These are phyloP conservation scores for Hucho hucho DNA, from an alignment of 2,113 vertebrate species.

Conservation along the genomic window DNA sequence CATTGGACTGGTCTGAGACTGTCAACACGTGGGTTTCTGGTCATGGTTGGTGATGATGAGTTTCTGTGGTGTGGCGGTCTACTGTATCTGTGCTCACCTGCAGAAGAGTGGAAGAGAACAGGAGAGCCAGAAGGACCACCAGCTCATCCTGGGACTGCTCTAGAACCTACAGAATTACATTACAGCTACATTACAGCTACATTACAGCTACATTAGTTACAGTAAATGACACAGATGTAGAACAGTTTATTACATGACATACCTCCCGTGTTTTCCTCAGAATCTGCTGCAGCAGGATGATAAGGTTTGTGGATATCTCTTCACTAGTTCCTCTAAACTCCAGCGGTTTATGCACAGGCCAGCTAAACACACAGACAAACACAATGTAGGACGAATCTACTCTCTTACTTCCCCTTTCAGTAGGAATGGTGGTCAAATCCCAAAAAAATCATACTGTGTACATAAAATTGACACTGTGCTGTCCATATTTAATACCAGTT, in stretches of 20 bases:
- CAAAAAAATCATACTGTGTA: not conserved
- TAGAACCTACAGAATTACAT: not conserved
- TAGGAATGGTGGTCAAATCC: not conserved
- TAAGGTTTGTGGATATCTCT: not conserved
- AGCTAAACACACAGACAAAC: not conserved
- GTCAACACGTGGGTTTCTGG: no score
- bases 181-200: no score
- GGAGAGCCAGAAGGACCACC: not conserved
- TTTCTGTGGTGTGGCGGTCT: no score
- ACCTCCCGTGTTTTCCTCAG: not conserved
- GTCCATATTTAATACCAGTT: no score
- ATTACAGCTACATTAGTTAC: no score
- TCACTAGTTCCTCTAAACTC: conserved; percentile 2
- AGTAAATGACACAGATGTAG: no score
- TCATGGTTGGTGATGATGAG: no score
- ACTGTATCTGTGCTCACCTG: not conserved
- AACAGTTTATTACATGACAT: no score
- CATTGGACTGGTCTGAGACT: no score
- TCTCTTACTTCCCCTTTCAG: not conserved
- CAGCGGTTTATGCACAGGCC: not conserved
- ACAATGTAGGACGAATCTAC: not conserved
- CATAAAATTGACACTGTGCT: no score
- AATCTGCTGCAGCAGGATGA: not conserved
- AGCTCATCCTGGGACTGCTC: not conserved
- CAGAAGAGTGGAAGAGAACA: not conserved